phyloP scores from a whole-genome alignment of 2,113 vertebrate species.

The Telmatochromis brachygnathus region DNA sequence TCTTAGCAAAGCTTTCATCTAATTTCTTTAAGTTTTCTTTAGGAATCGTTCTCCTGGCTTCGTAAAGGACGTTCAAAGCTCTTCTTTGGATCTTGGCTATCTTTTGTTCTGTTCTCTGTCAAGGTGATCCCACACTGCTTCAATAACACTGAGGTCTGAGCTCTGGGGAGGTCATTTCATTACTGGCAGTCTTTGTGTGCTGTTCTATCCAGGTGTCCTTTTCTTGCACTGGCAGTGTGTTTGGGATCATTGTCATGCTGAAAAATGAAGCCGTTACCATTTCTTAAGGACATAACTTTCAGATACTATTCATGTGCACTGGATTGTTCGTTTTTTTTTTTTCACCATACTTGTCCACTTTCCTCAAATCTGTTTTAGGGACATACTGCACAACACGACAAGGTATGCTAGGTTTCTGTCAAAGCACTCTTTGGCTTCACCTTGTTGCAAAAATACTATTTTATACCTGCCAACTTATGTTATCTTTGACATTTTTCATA shows the following conservation, averaged over 20 bases:
- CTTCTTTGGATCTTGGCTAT: background rate
- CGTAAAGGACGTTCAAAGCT: background rate
- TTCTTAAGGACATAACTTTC: background rate
- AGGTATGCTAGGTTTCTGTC: background rate
- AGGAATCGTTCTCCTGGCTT: background rate
- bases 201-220: background rate
- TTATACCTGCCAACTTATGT: background rate
- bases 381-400: background rate
- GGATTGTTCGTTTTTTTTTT: accelerated
- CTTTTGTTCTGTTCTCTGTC: background rate
- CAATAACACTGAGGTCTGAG: background rate
- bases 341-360: background rate
- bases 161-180: background rate
- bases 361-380: background rate
- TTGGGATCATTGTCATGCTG: background rate
- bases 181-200: background rate
- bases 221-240: background rate
- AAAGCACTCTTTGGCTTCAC: background rate
- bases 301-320: background rate
- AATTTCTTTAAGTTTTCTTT: background rate
- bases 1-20: background rate
- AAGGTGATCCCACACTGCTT: background rate
- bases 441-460: background rate
- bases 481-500: background rate
- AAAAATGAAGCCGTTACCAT: background rate